phyloP scores from a whole-genome alignment of 2,888 invertebrate genomes.

The Campoletis raptor region DNA sequence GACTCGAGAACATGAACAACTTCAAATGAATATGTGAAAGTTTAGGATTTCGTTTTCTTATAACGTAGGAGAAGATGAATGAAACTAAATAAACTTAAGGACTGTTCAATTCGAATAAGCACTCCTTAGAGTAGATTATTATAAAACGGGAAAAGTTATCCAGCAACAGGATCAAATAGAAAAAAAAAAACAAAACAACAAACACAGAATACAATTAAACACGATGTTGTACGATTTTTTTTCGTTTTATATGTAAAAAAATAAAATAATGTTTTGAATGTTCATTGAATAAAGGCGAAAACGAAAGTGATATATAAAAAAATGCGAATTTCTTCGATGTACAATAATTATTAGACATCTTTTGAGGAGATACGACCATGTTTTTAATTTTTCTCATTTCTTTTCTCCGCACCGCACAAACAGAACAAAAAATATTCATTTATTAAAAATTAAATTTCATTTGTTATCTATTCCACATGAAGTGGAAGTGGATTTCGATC shows the following conservation, averaged over 20 bases:
- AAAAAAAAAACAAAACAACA: conserved; percentile 23
- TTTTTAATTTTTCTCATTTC: conserved; percentile 14
- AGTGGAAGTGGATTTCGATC: not conserved
- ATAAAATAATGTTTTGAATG: conserved; percentile 79
- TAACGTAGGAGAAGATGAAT: conserved; percentile 67
- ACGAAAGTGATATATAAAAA: conserved; percentile 66
- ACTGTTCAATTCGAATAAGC: conserved; percentile 31
- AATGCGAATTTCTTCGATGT: conserved; percentile 49
- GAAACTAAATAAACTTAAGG: conserved; percentile 33
- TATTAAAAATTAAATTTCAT: not conserved
- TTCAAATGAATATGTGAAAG: conserved; percentile 62
- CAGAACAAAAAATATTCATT: not conserved
- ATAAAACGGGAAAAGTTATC: conserved; percentile 38
- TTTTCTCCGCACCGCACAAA: not conserved
- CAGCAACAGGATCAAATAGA: conserved; percentile 5
- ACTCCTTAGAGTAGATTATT: conserved; percentile 29
- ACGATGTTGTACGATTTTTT: conserved; percentile 77
- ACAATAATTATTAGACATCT: conserved; percentile 22
- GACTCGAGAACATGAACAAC: not conserved
- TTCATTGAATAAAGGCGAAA: conserved; percentile 79
- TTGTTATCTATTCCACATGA: not conserved
- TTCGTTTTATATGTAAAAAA: conserved; percentile 80
- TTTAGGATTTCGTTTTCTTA: conserved; percentile 72
- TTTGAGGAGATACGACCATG: conserved; percentile 33
- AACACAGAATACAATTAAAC: conserved; percentile 53